These are phyloP conservation scores for Athetis lepigone DNA, from an alignment of 2,888 invertebrate genomes.

Conservation along the genomic window DNA sequence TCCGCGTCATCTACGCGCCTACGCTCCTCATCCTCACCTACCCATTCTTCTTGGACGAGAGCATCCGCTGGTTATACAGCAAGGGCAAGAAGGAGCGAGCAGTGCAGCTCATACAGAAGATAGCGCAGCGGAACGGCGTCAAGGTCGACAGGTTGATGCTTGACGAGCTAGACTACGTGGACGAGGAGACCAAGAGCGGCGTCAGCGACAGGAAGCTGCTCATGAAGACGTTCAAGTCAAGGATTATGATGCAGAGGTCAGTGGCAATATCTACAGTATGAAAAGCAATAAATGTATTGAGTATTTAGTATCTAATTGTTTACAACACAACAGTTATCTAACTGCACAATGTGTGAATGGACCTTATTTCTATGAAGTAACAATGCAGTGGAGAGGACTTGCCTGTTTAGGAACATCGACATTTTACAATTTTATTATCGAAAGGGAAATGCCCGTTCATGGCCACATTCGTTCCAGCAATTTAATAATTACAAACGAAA, in stretches of 20 bases:
- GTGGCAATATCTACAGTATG: conserved; percentile 2
- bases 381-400: too few species aligned
- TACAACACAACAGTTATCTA: too few species aligned
- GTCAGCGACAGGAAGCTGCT: conserved; percentile 78
- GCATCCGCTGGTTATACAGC: conserved; percentile 86
- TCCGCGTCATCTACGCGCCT: conserved; percentile 84
- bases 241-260: conserved; percentile 81
- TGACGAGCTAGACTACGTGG: conserved; percentile 77
- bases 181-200: conserved; percentile 72
- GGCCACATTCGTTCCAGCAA: too few species aligned
- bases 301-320: too few species aligned
- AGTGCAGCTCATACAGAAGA: conserved; percentile 79
- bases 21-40: conserved; percentile 82
- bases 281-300: too few species aligned
- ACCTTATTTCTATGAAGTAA: too few species aligned
- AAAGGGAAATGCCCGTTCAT: too few species aligned
- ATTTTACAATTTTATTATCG: too few species aligned
- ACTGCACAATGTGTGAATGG: too few species aligned
- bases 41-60: conserved; percentile 84
- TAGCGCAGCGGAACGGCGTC: conserved; percentile 80
- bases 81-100: conserved; percentile 82
- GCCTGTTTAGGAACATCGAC: too few species aligned
- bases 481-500: too few species aligned
- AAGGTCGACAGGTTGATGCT: conserved; percentile 74
- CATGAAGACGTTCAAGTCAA: conserved; percentile 82